Evolutionary conservation across 1,140 invertebrate species (phyloP), one percentile per base, ranked within the genome.

Genomic region (Macrotrachela quadricornifera): DNA sequence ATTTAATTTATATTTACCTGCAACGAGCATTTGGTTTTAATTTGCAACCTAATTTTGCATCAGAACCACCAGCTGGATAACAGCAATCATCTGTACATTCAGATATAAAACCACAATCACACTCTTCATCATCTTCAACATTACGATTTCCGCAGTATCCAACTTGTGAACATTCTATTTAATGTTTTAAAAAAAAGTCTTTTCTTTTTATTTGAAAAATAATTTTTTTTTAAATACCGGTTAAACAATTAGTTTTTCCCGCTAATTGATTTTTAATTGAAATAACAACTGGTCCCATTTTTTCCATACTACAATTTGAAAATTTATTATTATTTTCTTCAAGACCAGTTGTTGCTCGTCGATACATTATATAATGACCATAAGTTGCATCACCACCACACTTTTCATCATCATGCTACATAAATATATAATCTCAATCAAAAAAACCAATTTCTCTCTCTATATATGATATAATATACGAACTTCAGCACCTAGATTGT

Each of bases 111-210:
- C 92, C 92, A 67, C 92, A 99, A 69, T 99, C 92, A 64, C 92
- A 99, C 70, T 97, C 83, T 69, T 99, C 92, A 13, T 84, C 87
- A 37, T 80, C 80, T 69, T 99, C 92, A 0, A 92, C 86, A 62
- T 97, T 94, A 72, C 92, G 91, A 68, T 99, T 99, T 14, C 92
- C 92, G 72, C 92, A 99, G 75, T 95, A 97, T 86, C 52, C 80
- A 80, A 49, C 81, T 83, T 36, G 79, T 83, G 18, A 21, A 46
- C 44, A 46, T 11, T 21, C 18, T 11, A 44, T 44, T 3, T n/a
- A 1, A 44, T 10, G 17, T 18, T n/a, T n/a, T n/a, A n/a, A n/a
- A n/a, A n/a, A n/a, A n/a, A 96, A 92, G n/a, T 80, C 73, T 65
- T 96, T 96, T 58, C 84, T 80, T 43, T 82, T 82, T 57, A 85